Evolutionary conservation across 2,797 vertebrate genomes (phyloP), one percentile per base, ranked within the genome.

Genomic region (Pseudochromis fuscus): DNA sequence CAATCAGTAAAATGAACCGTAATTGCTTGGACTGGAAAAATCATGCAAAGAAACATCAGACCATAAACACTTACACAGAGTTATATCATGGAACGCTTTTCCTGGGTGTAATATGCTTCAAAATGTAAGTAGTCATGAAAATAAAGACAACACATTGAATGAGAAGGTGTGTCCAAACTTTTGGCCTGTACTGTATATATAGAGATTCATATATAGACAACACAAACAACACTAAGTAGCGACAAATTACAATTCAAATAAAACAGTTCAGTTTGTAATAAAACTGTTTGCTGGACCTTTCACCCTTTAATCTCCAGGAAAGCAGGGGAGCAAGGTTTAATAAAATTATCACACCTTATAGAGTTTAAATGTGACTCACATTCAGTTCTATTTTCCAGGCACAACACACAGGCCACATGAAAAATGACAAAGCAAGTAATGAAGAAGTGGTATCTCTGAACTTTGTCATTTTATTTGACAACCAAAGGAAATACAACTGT

Each of bases 1-100:
- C 21, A 42, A 46, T 74, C 24, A 5, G 16, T 7, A 19, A 66
- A 74, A 57, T 67, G 1, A 62, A 78, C 62, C n/a, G 45, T 45
- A 37, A 52, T n/a, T 42, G n/a, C 40, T 48, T 11, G 19, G 42
- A 37, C 1, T 28, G 24, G 12, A 27, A 44, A 67, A 37, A 30
- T n/a, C n/a, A n/a, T n/a, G n/a, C n/a, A n/a, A n/a, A n/a, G n/a
- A 49, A 33, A 44, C 57, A 31, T 16, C 4, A 35, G 27, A 49
- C 6, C 18, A 52, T 21, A 45, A 57, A 68, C 18, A 42, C 49
- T 30, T 24, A 7, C 9, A 28, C 3, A 31, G 10, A 35, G 24
- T 49, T 62, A 12, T 25, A 60, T 40, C 7, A 37, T 48, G 38
- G 48, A 28, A 2, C 15, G 53, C 13, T 31, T 9, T 12, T 3